phyloP scores from a whole-genome alignment of 2,888 invertebrate genomes.

The Acronicta aceris region DNA sequence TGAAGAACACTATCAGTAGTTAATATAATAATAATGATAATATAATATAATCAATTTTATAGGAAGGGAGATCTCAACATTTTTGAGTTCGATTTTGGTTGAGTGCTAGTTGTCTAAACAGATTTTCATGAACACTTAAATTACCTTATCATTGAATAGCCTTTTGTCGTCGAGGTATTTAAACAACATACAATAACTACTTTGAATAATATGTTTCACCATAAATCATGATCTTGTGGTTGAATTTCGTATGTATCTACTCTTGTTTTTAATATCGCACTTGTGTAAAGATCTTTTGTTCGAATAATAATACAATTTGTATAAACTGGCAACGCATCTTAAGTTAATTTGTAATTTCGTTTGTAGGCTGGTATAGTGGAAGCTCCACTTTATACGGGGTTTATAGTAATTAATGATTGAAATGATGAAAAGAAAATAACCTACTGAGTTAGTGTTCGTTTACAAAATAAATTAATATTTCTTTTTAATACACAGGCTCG shows the following conservation, averaged over 20 bases:
- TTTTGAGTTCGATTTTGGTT: too few relatives aligned
- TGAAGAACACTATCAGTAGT: too few relatives aligned
- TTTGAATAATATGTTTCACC: slow-evolving; percentile 33
- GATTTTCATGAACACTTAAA: slow-evolving; percentile 1
- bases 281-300: slow-evolving; percentile 7
- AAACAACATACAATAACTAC: slow-evolving; percentile 25
- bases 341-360: background rate
- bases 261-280: slow-evolving; percentile 2
- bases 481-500: slow-evolving; percentile 82
- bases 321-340: background rate
- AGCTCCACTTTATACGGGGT: too few relatives aligned
- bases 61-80: too few relatives aligned
- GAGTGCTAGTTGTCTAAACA: too few relatives aligned
- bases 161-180: slow-evolving; percentile 18
- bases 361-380: background rate
- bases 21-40: too few relatives aligned
- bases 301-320: background rate
- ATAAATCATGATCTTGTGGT: slow-evolving; percentile 20
- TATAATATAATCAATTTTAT: too few relatives aligned
- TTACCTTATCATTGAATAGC: slow-evolving; percentile 19
- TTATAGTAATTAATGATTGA: too few relatives aligned
- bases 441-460: background rate
- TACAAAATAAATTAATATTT: background rate
- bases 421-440: too few relatives aligned
- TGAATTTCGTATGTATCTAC: slow-evolving; percentile 13